Base-by-base conservation (phyloP, 2,888 invertebrate species). In the Isotomurus palustris region DNA sequence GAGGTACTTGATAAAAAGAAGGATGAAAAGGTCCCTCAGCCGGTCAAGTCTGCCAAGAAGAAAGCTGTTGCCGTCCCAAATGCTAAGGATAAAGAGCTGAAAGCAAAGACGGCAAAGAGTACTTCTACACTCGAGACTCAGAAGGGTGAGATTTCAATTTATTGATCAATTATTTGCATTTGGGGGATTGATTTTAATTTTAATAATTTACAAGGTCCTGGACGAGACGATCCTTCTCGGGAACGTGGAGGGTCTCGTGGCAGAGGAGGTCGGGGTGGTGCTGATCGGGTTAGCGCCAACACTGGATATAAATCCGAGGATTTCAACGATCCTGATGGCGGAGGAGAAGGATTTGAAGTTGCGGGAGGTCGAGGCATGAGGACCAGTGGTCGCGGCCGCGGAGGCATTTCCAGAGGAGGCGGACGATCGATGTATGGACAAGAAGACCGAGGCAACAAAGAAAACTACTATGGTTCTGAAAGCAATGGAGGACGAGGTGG, bases 11-110 rank as follows among this genome's bases (percentile, higher is more conserved):
- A 86, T 80, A 51, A 24, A 19, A 52, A 56, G 41, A 6, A 24
- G 6, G 50, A 21, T 2, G 28, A 29, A 4, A 48, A 48, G 19
- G 17, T 52, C 17, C 41, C 43, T 29, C 2, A n/a, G 38, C 1
- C 19, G 14, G 86, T 86, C 72, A 85, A 86, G 75, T 87, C 87
- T 78, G 83, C 82, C 62, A 87, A 85, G 79, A 85, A 87, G 79
- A 89, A 87, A 79, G 83, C 19, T 6, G 38, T 50, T 12, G 14
- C 12, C 22, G 21, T 43, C 6, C 6, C 3, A 12, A 24, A 43
- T 8, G 28, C 27, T 27, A 47, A 44, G 24, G 22, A 22, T 44
- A 38, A 38, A 38, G 19, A 14, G 5, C 38, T 38, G 22, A 24
- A 10, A 8, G 24, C 6, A 43, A 43, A 19, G 12, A 38, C 54